Percentiles rank a stretch among this genome's conserved stretches.
phyloP scores from a whole-genome alignment of 2,888 invertebrate genomes.

The Folsomia manolachei region DNA sequence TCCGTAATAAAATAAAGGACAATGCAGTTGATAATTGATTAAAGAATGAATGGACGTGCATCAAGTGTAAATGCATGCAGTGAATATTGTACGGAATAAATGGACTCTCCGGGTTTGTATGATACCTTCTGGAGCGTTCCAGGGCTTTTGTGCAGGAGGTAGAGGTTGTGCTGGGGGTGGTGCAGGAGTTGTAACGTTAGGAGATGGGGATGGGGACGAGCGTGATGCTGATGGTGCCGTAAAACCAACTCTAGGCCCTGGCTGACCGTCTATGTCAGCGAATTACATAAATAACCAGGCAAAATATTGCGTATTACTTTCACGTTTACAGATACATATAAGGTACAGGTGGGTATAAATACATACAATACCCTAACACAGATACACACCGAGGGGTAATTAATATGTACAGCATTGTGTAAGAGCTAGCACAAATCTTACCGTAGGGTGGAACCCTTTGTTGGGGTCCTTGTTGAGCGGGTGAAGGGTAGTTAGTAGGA shows the following conservation, averaged over 20 bases:
- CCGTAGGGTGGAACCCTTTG: slow-evolving; percentile 49
- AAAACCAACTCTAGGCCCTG: slow-evolving; percentile 36
- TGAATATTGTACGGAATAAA: not conserved
- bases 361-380: not conserved
- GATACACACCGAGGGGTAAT: not conserved
- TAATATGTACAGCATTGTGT: slow-evolving; percentile 8
- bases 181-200: slow-evolving; percentile 28
- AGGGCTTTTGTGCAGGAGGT: slow-evolving; percentile 30
- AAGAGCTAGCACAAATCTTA: slow-evolving; percentile 34
- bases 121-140: slow-evolving; percentile 50
- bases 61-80: slow-evolving; percentile 4
- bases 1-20: no score
- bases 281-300: not conserved
- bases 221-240: slow-evolving; percentile 52
- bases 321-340: slow-evolving; percentile 1
- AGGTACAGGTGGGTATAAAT: not conserved
- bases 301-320: not conserved
- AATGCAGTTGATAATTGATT: no score
- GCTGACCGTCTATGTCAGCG: slow-evolving; percentile 34
- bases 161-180: slow-evolving; percentile 22
- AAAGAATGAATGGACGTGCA: no score
- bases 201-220: slow-evolving; percentile 46
- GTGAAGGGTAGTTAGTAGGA: slow-evolving; percentile 41
- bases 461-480: slow-evolving; percentile 38
- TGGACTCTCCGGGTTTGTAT: not conserved